Conservation (phyloP, 1,140 invertebrate genomes). For the Bursaphelenchus mucronatus region DNA sequence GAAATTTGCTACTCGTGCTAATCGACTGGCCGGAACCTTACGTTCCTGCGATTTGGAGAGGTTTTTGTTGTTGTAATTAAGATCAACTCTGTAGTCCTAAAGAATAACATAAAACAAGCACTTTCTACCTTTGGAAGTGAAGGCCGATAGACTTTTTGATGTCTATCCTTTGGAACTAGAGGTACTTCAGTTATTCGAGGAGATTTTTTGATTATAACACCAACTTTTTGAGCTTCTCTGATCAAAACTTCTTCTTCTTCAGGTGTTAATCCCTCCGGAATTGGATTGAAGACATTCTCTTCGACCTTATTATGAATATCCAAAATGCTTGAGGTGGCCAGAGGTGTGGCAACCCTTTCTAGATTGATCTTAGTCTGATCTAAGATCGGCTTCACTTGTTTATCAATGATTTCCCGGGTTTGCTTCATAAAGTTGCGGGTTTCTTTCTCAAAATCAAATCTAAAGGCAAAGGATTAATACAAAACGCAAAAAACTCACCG, state of each 20-base stretch:
- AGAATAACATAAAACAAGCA: slow-evolving; percentile 14
- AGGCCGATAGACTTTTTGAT: slow-evolving; percentile 25
- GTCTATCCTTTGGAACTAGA: neutral
- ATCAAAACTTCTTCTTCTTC: slow-evolving; percentile 52
- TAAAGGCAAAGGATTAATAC: neutral
- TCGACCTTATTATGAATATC: no score
- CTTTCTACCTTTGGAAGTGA: slow-evolving; percentile 38
- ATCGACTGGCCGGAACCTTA: slow-evolving; percentile 45
- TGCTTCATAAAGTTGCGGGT: neutral
- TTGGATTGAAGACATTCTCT: no score
- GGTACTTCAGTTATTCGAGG: neutral
- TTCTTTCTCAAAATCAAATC: neutral
- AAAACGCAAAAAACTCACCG: slow-evolving; percentile 19
- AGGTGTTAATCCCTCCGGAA: slow-evolving; percentile 27
- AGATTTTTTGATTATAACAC: slow-evolving; percentile 29
- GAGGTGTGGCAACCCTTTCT: no score
- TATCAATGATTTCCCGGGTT: no score
- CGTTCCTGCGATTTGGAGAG: slow-evolving; percentile 38
- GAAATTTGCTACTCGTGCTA: slow-evolving; percentile 53
- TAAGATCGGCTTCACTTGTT: no score
- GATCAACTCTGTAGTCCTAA: slow-evolving; percentile 41
- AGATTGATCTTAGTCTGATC: no score
- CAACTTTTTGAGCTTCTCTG: slow-evolving; percentile 51
- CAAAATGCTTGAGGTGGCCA: no score
- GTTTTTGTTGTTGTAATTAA: slow-evolving; percentile 3